These are phyloP conservation scores for Laothoe populi DNA, from an alignment of 2,888 invertebrate genomes.

Conservation along the genomic window DNA sequence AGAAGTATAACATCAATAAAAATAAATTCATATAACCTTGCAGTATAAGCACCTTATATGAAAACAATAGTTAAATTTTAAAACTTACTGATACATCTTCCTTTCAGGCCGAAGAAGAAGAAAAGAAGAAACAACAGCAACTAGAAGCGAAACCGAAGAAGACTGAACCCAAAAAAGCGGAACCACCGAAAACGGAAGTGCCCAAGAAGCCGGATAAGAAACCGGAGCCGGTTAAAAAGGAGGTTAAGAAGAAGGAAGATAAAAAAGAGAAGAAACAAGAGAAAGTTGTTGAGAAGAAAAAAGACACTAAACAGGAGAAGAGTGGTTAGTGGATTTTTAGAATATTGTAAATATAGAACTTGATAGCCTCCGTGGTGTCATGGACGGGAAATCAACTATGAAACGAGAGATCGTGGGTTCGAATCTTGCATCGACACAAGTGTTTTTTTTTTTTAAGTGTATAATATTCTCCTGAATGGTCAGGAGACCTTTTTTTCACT, in stretches of 20 bases:
- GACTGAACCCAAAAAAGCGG: slow-evolving; percentile 51
- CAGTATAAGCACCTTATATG: no score
- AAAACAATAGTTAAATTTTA: no score
- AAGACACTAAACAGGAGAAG: slow-evolving; percentile 67
- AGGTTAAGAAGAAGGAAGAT: slow-evolving; percentile 52
- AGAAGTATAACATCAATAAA: no score
- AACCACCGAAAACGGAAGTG: slow-evolving; percentile 45
- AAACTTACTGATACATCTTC: no score
- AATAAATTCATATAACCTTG: no score
- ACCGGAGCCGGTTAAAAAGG: slow-evolving; percentile 46
- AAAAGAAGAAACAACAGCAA: slow-evolving; percentile 48
- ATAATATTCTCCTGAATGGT: no score
- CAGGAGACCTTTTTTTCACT: no score
- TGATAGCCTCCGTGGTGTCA: no score
- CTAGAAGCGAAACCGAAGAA: slow-evolving; percentile 40
- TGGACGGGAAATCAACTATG: no score
- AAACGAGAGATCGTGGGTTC: no score
- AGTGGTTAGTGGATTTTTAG: slow-evolving; percentile 42
- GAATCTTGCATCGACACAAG: no score
- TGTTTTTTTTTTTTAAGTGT: no score
- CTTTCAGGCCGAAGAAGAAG: slow-evolving; percentile 65
- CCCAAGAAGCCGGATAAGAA: slow-evolving; percentile 52
- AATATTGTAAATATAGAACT: background rate
- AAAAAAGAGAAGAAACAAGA: slow-evolving; percentile 52
- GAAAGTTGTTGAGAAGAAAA: slow-evolving; percentile 51